Percentiles rank a stretch among this genome's conserved stretches.
Conservation (phyloP, 2,797 vertebrate species). For the Chromobotia macracanthus region DNA sequence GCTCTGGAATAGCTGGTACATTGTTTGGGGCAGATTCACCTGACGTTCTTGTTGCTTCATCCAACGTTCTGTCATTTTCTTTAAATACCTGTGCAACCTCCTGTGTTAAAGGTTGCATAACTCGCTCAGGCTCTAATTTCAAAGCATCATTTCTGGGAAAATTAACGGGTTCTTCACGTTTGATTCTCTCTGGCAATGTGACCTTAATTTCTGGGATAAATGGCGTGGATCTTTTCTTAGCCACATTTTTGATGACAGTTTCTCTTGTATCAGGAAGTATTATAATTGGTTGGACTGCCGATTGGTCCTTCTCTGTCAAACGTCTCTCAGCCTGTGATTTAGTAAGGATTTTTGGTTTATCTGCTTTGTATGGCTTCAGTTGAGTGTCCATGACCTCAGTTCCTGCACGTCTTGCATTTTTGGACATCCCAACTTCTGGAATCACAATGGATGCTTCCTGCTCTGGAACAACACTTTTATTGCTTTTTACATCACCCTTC, state of each 20-base stretch:
- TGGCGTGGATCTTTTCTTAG: slow-evolving; percentile 66
- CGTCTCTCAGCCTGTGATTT: slow-evolving; percentile 48
- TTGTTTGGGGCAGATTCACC: slow-evolving; percentile 41
- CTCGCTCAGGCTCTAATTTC: slow-evolving; percentile 68
- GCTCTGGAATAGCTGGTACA: slow-evolving; percentile 24
- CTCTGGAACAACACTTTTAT: slow-evolving; percentile 13
- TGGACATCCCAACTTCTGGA: slow-evolving; percentile 16
- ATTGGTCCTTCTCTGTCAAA: slow-evolving; percentile 48
- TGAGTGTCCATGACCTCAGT: slow-evolving; percentile 36
- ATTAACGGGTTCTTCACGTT: slow-evolving; percentile 58
- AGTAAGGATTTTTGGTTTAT: slow-evolving; percentile 50
- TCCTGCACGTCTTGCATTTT: slow-evolving; percentile 45
- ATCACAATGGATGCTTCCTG: slow-evolving; percentile 5
- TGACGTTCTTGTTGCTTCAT: slow-evolving; percentile 57
- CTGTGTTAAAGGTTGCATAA: slow-evolving; percentile 57
- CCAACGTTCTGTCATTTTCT: slow-evolving; percentile 59
- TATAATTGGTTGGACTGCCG: slow-evolving; percentile 48
- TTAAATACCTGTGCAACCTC: slow-evolving; percentile 52
- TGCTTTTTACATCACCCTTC: slow-evolving; percentile 44
- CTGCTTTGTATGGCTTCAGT: slow-evolving; percentile 30
- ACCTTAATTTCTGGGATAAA: slow-evolving; percentile 55
- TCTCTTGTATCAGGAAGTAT: slow-evolving; percentile 52
- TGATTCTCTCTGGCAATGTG: slow-evolving; percentile 51
- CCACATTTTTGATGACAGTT: slow-evolving; percentile 62
- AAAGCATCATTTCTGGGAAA: slow-evolving; percentile 67